phyloP scores from a whole-genome alignment of 2,888 invertebrate genomes.

The Shargacucullia verbasci region DNA sequence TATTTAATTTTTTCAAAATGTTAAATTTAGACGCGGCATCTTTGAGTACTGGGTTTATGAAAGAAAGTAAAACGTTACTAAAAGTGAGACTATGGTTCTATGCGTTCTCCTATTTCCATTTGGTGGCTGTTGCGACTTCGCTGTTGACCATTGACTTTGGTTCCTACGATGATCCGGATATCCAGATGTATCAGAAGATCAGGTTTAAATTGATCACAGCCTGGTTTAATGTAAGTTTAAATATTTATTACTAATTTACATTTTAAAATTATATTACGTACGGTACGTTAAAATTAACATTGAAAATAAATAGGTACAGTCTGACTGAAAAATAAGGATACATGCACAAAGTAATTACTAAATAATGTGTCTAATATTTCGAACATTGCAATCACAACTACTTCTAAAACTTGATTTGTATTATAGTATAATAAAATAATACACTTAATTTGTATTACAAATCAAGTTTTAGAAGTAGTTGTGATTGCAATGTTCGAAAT shows the following conservation, averaged over 20 bases:
- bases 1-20: constrained; percentile 51
- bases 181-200: constrained; percentile 69
- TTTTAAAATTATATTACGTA: too few species aligned
- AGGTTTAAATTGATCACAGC: constrained; percentile 80
- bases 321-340: too few species aligned
- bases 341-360: too few species aligned
- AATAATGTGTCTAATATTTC: too few species aligned
- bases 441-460: too few species aligned
- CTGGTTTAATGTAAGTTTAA: constrained; percentile 86
- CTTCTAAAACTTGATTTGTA: too few species aligned
- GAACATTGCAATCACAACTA: too few species aligned
- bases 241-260: not conserved
- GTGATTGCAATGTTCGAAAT: too few species aligned
- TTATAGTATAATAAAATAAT: too few species aligned
- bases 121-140: constrained; percentile 61
- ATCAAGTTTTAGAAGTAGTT: too few species aligned
- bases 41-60: constrained; percentile 56
- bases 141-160: constrained; percentile 74
- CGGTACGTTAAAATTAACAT: too few species aligned
- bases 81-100: constrained; percentile 74
- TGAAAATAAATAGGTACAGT: too few species aligned
- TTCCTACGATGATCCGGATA: constrained; percentile 66
- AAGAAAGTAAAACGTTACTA: constrained; percentile 63
- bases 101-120: constrained; percentile 62
- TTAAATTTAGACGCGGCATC: constrained; percentile 55